Evolutionary conservation across 2,113 vertebrate species (phyloP).

Genomic region (Platysternon megacephalum): DNA sequence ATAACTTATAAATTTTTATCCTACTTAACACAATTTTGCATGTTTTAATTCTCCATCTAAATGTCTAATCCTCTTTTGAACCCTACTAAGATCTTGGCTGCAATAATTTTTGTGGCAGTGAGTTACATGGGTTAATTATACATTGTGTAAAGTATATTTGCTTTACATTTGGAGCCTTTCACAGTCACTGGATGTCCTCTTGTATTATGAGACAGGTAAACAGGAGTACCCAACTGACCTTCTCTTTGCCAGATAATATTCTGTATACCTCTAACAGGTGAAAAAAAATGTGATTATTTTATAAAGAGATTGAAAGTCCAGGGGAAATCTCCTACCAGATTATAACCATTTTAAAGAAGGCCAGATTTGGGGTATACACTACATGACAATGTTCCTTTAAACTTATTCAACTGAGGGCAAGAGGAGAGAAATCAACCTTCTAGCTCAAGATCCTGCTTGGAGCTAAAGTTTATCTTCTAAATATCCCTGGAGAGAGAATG

Average conservation of each 20-base stretch:
- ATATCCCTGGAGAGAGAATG: neutral
- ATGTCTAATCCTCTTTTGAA: neutral
- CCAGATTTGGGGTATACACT: neutral
- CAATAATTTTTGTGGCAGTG: neutral
- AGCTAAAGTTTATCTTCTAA: constrained; percentile 15
- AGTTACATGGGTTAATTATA: neutral
- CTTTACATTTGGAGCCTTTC: neutral
- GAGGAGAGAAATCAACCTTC: neutral
- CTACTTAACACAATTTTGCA: neutral
- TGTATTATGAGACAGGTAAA: neutral
- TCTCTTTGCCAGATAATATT: neutral
- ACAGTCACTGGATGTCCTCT: neutral
- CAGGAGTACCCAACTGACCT: neutral
- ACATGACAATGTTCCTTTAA: neutral
- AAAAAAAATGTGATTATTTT: neutral
- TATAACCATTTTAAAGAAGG: neutral
- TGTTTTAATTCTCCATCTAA: neutral
- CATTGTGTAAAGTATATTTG: neutral
- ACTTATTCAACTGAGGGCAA: neutral
- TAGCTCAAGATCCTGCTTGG: constrained; percentile 12
- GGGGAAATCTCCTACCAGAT: neutral
- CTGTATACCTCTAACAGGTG: accelerated
- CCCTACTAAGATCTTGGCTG: neutral
- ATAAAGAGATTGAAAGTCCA: neutral
- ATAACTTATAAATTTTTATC: accelerated